A percentile compares a stretch with the other conserved stretches of the same genome.
phyloP scores from a whole-genome alignment of 2,797 vertebrate species.

The Acanthurus tractus region DNA sequence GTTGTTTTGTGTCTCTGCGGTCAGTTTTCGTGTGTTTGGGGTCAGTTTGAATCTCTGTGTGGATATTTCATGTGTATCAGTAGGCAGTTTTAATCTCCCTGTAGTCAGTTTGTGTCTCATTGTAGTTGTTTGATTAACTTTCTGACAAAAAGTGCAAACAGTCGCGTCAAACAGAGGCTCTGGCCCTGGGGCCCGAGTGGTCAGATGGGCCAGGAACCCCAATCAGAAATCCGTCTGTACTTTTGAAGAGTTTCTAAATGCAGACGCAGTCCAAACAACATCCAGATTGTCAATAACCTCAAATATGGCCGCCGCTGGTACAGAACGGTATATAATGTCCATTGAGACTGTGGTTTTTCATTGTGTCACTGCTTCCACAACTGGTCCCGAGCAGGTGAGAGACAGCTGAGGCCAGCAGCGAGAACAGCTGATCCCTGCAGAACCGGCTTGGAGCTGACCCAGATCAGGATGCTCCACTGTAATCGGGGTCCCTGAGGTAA shows the following conservation, averaged over 20 bases:
- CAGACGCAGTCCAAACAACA: not conserved
- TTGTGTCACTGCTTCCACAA: constrained; percentile 31
- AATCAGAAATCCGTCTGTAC: not conserved
- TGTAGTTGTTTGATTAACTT: not conserved
- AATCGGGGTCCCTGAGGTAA: constrained; percentile 80
- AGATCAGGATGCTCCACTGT: constrained; percentile 75
- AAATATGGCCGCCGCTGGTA: not conserved
- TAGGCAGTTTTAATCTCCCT: not conserved
- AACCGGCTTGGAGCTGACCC: constrained; percentile 75
- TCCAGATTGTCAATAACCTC: constrained; percentile 2
- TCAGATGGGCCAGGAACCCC: not conserved
- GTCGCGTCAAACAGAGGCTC: not conserved
- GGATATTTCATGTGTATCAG: not conserved
- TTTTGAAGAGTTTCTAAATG: not conserved
- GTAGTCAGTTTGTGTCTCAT: not conserved
- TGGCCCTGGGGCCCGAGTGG: not conserved
- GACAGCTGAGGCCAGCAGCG: constrained; percentile 78
- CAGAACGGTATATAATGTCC: not conserved
- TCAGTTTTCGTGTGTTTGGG: not conserved
- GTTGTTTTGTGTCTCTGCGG: not conserved
- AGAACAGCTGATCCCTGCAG: constrained; percentile 78
- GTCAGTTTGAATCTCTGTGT: not conserved
- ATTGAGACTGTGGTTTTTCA: constrained; percentile 8
- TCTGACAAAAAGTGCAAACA: not conserved
- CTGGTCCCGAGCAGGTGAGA: constrained; percentile 77